A percentile compares a stretch with the other conserved stretches of the same genome.
Evolutionary conservation across 2,113 vertebrate species (phyloP).

Genomic region (Mustelus asterias): DNA sequence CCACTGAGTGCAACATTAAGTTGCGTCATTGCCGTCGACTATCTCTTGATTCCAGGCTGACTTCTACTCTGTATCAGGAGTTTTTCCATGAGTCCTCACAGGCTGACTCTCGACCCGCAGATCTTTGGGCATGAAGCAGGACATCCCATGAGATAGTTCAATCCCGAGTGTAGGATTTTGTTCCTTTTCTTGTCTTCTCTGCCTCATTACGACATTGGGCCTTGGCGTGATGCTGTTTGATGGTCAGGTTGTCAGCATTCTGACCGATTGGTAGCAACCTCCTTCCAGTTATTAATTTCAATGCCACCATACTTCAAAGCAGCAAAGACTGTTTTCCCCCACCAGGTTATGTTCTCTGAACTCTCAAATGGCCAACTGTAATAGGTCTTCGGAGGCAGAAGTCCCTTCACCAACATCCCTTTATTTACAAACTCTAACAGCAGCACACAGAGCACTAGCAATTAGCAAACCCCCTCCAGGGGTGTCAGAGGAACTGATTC

Average conservation of each 20-base stretch:
- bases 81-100: neutral
- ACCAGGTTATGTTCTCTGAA: neutral
- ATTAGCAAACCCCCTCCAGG: no score
- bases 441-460: no score
- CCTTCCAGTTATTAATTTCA: no score
- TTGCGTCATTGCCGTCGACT: neutral
- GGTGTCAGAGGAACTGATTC: no score
- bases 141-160: neutral
- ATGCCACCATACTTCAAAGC: neutral
- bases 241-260: no score
- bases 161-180: neutral
- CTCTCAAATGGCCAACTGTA: neutral
- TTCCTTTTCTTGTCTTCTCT: neutral
- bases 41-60: neutral
- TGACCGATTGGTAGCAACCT: no score
- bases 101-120: neutral
- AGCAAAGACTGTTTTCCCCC: no score
- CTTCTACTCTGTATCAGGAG: neutral
- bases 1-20: neutral
- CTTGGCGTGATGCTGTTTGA: no score
- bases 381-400: no score
- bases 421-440: no score
- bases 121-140: neutral
- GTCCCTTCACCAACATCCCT: no score
- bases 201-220: neutral